Base-by-base conservation (phyloP, 2,113 vertebrate species). In the Martes martes region DNA sequence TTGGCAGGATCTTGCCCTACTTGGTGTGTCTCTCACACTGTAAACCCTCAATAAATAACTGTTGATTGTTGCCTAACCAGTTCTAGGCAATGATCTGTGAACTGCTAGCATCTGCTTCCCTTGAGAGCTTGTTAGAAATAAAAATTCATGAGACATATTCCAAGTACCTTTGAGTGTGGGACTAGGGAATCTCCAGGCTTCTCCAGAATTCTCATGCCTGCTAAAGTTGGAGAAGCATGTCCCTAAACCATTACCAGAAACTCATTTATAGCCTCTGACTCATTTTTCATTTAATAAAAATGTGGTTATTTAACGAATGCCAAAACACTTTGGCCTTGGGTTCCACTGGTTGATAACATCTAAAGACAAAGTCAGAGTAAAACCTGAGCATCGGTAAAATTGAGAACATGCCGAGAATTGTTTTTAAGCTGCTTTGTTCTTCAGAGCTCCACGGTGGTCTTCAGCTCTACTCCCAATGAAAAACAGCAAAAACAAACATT, bases 231-330 rank as follows among this genome's bases (percentile, higher is more conserved):
- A 96, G 42, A 65, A 79, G 31, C n/a, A 65, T 3, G 4, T 36
- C 59, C 26, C 45, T 78, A 80, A 91, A 79, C 4, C 65, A 89
- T 87, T 93, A 83, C 42, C 76, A 87, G 89, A n/a, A 47, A 42
- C 42, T 59, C 78, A 71, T 61, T 84, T 93, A 85, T 67, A 94
- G 55, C 92, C 59, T 88, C 74, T 57, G 84, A 96, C 42, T 93
- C 63, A 94, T 83, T 67, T 90, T 90, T 81, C 19, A 88, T 90
- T 82, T 71, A 88, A 82, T 82, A 93, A 96, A 97, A 89, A 74
- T 94, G 39, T 89, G 47, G 21, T 85, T 93, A 83, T 97, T 94
- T 83, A 93, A 96, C 26, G 11, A 93, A 13, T 74, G 78, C 85
- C 96, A 91, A 93, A 89, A 45, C 26, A 89, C 39, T 65, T 76